Base-by-base conservation (phyloP, 2,797 vertebrate genomes). In the Brotogeris chrysoptera region DNA sequence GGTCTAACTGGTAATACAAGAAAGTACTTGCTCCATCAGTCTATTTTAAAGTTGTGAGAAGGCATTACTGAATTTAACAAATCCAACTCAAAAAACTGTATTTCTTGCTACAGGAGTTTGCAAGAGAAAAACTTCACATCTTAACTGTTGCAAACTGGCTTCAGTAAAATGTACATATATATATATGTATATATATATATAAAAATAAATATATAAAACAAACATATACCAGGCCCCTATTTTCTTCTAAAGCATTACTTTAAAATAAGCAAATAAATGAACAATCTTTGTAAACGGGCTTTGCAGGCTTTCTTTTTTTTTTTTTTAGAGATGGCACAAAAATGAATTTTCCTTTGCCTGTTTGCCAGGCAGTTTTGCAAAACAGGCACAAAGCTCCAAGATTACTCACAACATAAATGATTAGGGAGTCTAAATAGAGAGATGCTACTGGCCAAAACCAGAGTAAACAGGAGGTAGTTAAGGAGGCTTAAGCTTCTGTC, bases 401-500 rank as follows among this genome's bases (percentile, higher is more conserved):
- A 94, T 71, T 88, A 60, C 71, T 92, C 49, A 53, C 52, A 86
- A 47, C 86, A 61, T 32, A 12, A 5, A 28, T 86, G 81, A 97
- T 94, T 91, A 92, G 71, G 52, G 43, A 94, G 79, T 41, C 88
- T 83, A 90, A 90, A 94, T 5, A 87, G 38, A 93, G 60, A 76
- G 79, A 86, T 83, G 46, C 21, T 78, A 83, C 91, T 39, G 63
- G 92, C 87, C 87, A 92, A 95, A 89, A 80, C 1, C 79, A 59
- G 72, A 88, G 63, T 63, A 94, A 97, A 93, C 86, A 92, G 86
- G 94, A 96, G 60, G 78, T 24, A 81, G 83, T 93, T 93, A 88
- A 88, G 92, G 88, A 88, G 66, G 86, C 80, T 94, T 84, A 84
- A 93, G 86, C 93, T 97, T 88, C 93, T 95, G 77, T 70, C 93